Conservation (phyloP, 2,113 vertebrate genomes). For the Astatotilapia flaviijosephi region DNA sequence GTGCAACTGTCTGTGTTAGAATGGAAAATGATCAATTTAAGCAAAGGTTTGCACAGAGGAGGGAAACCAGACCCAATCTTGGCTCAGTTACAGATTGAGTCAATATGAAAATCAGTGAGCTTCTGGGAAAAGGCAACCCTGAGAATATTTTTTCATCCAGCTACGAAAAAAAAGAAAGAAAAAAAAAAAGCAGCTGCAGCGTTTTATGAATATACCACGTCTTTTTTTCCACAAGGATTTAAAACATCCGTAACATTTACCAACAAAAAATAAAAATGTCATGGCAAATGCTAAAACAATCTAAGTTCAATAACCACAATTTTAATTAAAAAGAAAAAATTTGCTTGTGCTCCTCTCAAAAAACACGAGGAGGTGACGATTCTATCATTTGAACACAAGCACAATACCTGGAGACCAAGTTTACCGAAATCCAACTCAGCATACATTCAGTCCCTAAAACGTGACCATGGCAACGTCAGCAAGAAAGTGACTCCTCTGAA, state of each 20-base stretch:
- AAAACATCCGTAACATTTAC: not conserved
- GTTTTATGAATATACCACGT: not conserved
- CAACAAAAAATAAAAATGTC: not conserved
- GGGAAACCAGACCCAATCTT: not conserved
- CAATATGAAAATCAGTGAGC: constrained; percentile 49
- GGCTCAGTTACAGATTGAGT: constrained; percentile 29
- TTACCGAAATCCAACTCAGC: not conserved
- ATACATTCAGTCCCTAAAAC: not conserved
- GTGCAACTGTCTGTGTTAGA: constrained; percentile 6
- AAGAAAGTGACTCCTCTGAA: not conserved
- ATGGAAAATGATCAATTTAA: constrained; percentile 40
- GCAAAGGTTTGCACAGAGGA: constrained; percentile 16
- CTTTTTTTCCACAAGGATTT: constrained; percentile 1
- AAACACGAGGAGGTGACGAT: not conserved
- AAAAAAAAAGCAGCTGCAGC: not conserved
- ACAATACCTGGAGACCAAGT: not conserved
- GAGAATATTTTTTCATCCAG: constrained; percentile 24
- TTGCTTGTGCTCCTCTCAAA: not conserved
- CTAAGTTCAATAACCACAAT: constrained; percentile 1
- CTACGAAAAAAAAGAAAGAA: not conserved
- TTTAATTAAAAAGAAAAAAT: not conserved
- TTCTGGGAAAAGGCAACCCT: not conserved
- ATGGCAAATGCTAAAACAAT: not conserved
- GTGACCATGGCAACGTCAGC: not conserved
- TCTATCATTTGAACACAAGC: not conserved